These are phyloP conservation scores for Illadopsis cleaveri DNA, from an alignment of 2,113 vertebrate species.

Conservation along the genomic window DNA sequence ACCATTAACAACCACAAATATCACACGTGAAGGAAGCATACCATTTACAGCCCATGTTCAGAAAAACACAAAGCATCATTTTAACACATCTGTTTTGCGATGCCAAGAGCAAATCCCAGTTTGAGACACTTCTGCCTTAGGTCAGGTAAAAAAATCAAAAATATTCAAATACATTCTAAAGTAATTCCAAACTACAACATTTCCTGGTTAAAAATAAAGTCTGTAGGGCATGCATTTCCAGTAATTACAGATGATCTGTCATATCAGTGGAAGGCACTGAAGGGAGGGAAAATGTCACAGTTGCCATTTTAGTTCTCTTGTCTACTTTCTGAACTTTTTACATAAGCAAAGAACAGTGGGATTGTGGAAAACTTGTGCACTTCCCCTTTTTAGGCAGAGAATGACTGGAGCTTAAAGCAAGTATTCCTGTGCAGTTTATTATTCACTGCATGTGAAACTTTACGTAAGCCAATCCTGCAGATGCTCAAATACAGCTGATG, in stretches of 20 bases:
- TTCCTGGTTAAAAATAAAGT: conserved; percentile 29
- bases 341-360: background rate
- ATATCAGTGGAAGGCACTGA: background rate
- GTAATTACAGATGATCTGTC: background rate
- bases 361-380: background rate
- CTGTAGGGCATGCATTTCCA: background rate
- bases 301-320: background rate
- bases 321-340: background rate
- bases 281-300: background rate
- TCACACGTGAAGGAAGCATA: background rate
- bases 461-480: rapidly evolving
- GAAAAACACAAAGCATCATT: background rate
- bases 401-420: background rate
- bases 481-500: background rate
- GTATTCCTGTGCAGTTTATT: background rate
- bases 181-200: background rate
- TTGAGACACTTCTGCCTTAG: background rate
- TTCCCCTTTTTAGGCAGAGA: background rate
- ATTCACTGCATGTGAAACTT: background rate
- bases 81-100: background rate
- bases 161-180: background rate
- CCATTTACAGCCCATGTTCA: conserved; percentile 30
- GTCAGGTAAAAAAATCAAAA: background rate
- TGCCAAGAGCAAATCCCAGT: background rate
- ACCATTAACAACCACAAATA: conserved; percentile 36